phyloP scores from a whole-genome alignment of 2,113 vertebrate species.

The Charadrius vociferus region DNA sequence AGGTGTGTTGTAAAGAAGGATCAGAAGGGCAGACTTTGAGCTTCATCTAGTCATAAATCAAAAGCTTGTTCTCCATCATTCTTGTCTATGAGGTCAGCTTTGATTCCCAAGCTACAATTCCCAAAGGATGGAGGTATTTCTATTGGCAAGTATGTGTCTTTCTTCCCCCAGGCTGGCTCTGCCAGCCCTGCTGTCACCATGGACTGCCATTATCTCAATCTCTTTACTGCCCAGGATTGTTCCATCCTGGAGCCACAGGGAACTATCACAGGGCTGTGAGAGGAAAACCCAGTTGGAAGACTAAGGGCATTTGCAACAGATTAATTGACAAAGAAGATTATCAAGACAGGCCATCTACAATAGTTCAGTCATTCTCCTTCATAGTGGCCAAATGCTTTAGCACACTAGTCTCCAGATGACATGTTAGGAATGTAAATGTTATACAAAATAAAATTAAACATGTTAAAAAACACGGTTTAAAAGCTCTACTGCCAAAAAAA shows the following conservation, averaged over 20 bases:
- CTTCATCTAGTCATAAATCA: conserved; percentile 71
- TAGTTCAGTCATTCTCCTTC: background rate
- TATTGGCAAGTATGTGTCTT: conserved; percentile 61
- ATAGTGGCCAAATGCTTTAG: conserved; percentile 1
- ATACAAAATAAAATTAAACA: background rate
- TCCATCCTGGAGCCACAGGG: conserved; percentile 50
- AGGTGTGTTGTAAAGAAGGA: conserved; percentile 72
- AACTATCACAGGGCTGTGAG: conserved; percentile 30
- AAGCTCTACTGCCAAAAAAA: background rate
- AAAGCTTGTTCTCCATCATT: conserved; percentile 65
- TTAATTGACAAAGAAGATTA: conserved; percentile 67
- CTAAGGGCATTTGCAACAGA: conserved; percentile 24
- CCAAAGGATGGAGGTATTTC: conserved; percentile 61
- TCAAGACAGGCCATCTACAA: conserved; percentile 53
- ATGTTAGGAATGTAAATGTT: background rate
- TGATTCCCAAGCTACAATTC: conserved; percentile 68
- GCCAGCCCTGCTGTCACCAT: conserved; percentile 70
- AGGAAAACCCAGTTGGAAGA: conserved; percentile 29
- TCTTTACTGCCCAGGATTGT: conserved; percentile 70
- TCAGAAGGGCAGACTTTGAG: conserved; percentile 69
- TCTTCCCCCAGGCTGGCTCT: conserved; percentile 58
- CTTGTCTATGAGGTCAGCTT: conserved; percentile 65
- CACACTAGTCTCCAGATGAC: background rate
- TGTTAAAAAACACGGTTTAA: background rate
- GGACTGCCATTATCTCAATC: conserved; percentile 67